A percentile compares a stretch with the other conserved stretches of the same genome.
Evolutionary conservation across 2,113 vertebrate species (phyloP).

Genomic region (Onychorhynchus coronatus): DNA sequence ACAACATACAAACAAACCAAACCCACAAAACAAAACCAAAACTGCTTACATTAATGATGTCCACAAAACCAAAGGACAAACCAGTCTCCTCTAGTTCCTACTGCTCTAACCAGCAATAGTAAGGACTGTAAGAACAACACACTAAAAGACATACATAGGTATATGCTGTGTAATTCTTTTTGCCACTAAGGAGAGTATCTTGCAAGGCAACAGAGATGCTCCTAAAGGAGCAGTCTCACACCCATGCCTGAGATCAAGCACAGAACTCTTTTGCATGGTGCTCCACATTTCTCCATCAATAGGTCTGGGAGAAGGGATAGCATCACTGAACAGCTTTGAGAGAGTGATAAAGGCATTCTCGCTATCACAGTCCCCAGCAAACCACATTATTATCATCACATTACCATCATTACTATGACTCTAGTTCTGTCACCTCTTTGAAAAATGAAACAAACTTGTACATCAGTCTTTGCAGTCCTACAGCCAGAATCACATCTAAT

Average conservation of each 20-base stretch:
- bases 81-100: neutral
- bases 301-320: neutral
- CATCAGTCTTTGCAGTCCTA: neutral
- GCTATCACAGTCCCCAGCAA: neutral
- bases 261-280: neutral
- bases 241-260: neutral
- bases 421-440: neutral
- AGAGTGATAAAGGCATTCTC: neutral
- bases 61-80: neutral
- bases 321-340: neutral
- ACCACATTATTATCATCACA: neutral
- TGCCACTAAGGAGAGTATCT: neutral
- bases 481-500: neutral
- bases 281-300: neutral
- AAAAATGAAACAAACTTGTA: neutral
- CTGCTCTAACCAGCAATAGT: neutral
- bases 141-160: neutral
- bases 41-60: neutral
- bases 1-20: neutral
- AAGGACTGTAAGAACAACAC: neutral
- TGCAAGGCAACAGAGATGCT: neutral
- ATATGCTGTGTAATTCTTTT: neutral
- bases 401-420: neutral
- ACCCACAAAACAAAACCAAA: neutral
- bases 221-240: neutral